Evolutionary conservation across 2,797 vertebrate species (phyloP), one percentile per base, ranked within the genome.

Genomic region (Falco novaeseelandiae): DNA sequence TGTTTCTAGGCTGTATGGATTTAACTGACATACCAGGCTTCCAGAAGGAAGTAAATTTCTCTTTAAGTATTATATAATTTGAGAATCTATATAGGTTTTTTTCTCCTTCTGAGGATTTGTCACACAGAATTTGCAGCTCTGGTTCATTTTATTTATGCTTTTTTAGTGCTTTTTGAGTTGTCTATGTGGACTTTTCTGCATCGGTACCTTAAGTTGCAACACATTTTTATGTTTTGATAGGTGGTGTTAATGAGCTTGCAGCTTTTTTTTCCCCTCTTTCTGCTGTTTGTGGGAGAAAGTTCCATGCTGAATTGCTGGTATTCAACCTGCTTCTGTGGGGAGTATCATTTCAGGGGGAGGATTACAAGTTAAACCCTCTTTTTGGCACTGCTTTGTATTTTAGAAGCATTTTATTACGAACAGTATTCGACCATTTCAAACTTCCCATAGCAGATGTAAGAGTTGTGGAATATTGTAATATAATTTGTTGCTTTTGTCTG

Each of bases 101-200:
- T 88, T 73, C 19, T 81, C 55, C 36, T 81, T 79, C 63, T 32
- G 23, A 77, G 42, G 42, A 65, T 85, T 96, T 83, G 72, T 86
- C 86, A 95, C 30, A 51, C 59, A 70, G 90, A 86, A 78, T 94
- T 96, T 96, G 69, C 90, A 66, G 61, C 58, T 77, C 36, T 61
- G 23, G 10, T 8, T 87, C 67, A 3, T 44, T 72, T 76, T 71
- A 30, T 71, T 95, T 70, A 48, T 63, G 42, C 18, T 12, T 57
- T 48, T 67, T 58, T 23, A 9, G 20, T 48, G 59, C 16, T 32
- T 42, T 76, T 73, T 55, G 29, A 2, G 19, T 59, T 63, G 58
- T 51, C 70, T 77, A 62, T n/a, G 22, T 73, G n/a, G 66, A 79
- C 9, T 77, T 88, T 48, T 52, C 61, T 83, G 19, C 26, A 58